Evolutionary conservation across 2,888 invertebrate genomes (phyloP).

Genomic region (Acleris holmiana): DNA sequence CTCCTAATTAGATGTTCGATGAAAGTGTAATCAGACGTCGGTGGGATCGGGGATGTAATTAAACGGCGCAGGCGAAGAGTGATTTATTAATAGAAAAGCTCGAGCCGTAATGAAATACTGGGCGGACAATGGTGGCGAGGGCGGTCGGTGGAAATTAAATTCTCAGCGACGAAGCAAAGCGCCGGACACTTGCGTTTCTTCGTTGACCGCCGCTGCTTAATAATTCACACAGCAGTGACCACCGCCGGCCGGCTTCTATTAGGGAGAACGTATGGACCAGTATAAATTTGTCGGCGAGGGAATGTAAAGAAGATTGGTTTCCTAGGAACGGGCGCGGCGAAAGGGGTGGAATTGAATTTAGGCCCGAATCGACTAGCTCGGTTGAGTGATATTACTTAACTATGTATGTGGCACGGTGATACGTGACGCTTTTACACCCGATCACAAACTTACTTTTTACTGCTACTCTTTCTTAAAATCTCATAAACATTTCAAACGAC

Average conservation of each 20-base stretch:
- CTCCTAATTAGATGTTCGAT: constrained; percentile 84
- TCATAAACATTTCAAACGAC: no score
- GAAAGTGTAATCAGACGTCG: constrained; percentile 83
- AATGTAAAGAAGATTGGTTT: constrained; percentile 83
- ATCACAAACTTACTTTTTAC: constrained; percentile 64
- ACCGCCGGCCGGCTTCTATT: constrained; percentile 57
- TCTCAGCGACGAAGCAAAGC: constrained; percentile 67
- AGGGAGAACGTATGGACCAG: constrained; percentile 75
- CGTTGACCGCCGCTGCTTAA: constrained; percentile 62
- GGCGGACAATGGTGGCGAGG: constrained; percentile 81
- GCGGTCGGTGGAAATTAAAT: constrained; percentile 82
- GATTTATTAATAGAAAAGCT: constrained; percentile 85
- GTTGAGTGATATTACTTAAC: constrained; percentile 75
- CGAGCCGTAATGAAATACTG: constrained; percentile 83
- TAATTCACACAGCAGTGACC: constrained; percentile 64
- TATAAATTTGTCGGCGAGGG: constrained; percentile 82
- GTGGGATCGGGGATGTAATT: constrained; percentile 82
- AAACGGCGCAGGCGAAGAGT: constrained; percentile 83
- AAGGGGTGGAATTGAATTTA: constrained; percentile 81
- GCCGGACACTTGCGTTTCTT: constrained; percentile 65
- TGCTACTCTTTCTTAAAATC: constrained; percentile 35
- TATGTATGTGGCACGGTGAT: constrained; percentile 56
- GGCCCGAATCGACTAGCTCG: constrained; percentile 73
- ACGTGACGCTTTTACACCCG: constrained; percentile 65
- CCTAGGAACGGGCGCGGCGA: constrained; percentile 69